Base-by-base conservation (phyloP, 1,140 invertebrate species). In the Ceratina calcarata region DNA sequence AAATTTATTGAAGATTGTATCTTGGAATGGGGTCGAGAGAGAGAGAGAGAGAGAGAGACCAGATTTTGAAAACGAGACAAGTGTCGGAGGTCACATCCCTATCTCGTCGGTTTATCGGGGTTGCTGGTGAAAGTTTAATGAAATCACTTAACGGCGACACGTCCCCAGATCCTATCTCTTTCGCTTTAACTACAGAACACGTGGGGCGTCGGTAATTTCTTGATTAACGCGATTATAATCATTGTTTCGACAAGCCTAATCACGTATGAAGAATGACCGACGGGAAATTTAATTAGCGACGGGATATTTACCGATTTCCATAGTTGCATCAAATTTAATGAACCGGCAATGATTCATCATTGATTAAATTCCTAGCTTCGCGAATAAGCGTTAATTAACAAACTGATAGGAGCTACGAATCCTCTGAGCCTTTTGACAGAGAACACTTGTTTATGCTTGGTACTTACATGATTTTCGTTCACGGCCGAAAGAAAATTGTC, bases 41-140 rank as follows among this genome's bases (percentile, higher is more conserved):
- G 16, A 37, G 32, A 37, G 32, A 57, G 32, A 15, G 53, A 3
- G 3, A 13, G 22, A 55, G 1, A 3, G 4, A 3, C 20, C 15
- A 37, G 24, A 45, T 45, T 45, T 45, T 10, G 24, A n/a, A 27
- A 27, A n/a, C 37, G 49, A 13, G 4, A 22, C 16, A 62, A 16
- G n/a, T 16, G 70, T 12, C 4, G 6, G 55, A 27, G 24, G 27
- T 62, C 22, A 7, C 20, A n/a, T 6, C 15, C 45, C 45, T 71
- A 49, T 71, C 57, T 18, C 37, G 37, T 45, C 3, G 37, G 37
- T 45, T 45, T 3, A 45, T 45, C 37, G 10, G 37, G 37, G 37
- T 45, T 45, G 37, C 10, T 6, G 55, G 55, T 62, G 37, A 72
- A 72, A 72, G 51, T 61, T 61, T 61, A 20, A 61, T 62, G 70